These are phyloP conservation scores for rabbit (Oryctolagus cuniculus) DNA, from an alignment of 2,113 vertebrate species.

Conservation along the genomic window DNA sequence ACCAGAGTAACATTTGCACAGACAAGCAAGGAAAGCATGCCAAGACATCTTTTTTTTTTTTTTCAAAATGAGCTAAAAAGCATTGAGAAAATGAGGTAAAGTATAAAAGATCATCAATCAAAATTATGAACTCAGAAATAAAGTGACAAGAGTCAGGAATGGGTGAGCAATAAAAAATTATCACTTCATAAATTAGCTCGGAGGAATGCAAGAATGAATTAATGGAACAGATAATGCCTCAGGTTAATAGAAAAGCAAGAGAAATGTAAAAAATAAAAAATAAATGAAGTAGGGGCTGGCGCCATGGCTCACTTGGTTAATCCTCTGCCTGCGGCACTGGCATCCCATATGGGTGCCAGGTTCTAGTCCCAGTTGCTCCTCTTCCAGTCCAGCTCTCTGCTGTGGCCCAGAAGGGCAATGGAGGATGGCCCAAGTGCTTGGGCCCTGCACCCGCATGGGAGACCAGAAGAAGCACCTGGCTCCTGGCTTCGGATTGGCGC, in stretches of 20 bases:
- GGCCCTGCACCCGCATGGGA: no score
- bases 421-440: no score
- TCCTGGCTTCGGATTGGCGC: no score
- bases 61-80: not conserved
- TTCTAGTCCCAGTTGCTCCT: no score
- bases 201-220: not conserved
- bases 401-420: no score
- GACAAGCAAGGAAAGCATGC: not conserved
- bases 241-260: not conserved
- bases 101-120: not conserved
- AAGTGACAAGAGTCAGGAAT: not conserved
- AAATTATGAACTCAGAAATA: not conserved
- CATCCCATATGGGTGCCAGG: no score
- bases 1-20: not conserved
- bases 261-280: conserved; percentile 2
- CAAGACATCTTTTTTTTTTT: conserved; percentile 3
- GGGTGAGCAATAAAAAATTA: not conserved
- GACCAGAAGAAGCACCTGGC: no score
- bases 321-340: no score
- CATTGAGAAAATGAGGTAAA: not conserved
- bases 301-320: no score
- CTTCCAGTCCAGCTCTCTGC: no score
- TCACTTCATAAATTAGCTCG: not conserved
- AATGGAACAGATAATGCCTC: not conserved
- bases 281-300: not conserved